These are phyloP conservation scores for Anoura caudifer DNA, from an alignment of 2,113 vertebrate genomes.

Conservation along the genomic window DNA sequence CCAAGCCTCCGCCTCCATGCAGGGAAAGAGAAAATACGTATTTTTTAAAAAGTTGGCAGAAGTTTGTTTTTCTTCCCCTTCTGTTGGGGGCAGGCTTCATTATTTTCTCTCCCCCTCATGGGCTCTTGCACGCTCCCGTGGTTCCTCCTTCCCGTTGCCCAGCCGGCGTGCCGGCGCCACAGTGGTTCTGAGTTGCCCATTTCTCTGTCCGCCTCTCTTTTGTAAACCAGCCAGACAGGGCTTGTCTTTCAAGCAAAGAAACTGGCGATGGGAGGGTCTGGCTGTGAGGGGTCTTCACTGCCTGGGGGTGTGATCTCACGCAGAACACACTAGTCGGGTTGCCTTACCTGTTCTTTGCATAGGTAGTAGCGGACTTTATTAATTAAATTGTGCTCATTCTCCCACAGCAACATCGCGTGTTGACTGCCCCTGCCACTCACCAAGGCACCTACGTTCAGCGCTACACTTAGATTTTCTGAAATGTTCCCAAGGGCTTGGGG, in stretches of 20 bases:
- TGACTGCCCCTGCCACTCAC: background rate
- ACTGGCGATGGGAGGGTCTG: background rate
- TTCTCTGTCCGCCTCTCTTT: background rate
- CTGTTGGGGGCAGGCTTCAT: background rate
- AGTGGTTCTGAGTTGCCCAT: background rate
- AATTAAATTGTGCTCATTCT: background rate
- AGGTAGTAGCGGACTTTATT: background rate
- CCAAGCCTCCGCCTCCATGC: too few relatives aligned
- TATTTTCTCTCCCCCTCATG: background rate
- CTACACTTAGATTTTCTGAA: background rate
- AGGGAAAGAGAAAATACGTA: too few relatives aligned
- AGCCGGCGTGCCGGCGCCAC: too few relatives aligned
- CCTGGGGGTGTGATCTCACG: background rate
- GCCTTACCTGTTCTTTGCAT: fast-evolving
- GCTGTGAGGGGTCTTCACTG: fast-evolving
- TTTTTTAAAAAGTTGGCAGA: background rate
- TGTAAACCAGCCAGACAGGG: too few relatives aligned
- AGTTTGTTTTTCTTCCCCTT: background rate
- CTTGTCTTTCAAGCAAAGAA: background rate
- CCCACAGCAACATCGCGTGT: fast-evolving
- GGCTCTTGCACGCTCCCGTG: fast-evolving
- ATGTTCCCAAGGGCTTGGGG: background rate
- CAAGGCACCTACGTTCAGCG: background rate
- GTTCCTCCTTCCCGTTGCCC: background rate
- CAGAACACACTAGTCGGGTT: fast-evolving